These are phyloP conservation scores for Capitella teleta DNA, from an alignment of 1,140 invertebrate species.

Conservation along the genomic window DNA sequence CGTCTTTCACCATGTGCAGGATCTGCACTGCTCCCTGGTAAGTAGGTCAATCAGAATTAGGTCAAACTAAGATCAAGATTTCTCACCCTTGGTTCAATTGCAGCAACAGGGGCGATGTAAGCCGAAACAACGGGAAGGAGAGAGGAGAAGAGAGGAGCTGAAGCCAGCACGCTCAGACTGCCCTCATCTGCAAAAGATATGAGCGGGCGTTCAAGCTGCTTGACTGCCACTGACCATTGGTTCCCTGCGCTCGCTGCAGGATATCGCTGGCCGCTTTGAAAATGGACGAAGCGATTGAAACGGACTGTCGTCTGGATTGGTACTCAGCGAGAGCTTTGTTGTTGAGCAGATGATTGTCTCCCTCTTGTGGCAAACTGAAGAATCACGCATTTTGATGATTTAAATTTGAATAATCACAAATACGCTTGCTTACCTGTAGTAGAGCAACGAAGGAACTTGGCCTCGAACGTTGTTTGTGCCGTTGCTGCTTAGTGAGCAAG, in stretches of 20 bases:
- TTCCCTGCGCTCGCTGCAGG: slow-evolving; percentile 52
- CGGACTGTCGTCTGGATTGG: slow-evolving; percentile 59
- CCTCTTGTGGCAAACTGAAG: slow-evolving; percentile 52
- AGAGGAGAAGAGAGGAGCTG: slow-evolving; percentile 60
- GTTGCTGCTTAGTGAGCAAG: slow-evolving; percentile 86
- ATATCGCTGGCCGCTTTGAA: slow-evolving; percentile 61
- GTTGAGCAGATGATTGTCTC: slow-evolving; percentile 51
- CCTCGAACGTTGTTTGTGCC: slow-evolving; percentile 85
- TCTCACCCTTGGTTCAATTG: slow-evolving; percentile 64
- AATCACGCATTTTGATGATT: background rate
- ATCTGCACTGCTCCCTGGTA: slow-evolving; percentile 73
- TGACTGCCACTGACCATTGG: slow-evolving; percentile 43
- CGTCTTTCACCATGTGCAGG: slow-evolving; percentile 75
- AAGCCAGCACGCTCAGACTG: too few relatives aligned
- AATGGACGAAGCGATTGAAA: slow-evolving; percentile 60
- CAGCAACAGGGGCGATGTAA: slow-evolving; percentile 66
- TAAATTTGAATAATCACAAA: background rate
- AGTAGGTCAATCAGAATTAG: background rate
- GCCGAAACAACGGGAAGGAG: slow-evolving; percentile 67
- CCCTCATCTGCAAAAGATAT: too few relatives aligned
- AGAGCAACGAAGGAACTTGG: slow-evolving; percentile 87
- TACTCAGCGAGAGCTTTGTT: slow-evolving; percentile 57
- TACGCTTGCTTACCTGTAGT: slow-evolving; percentile 50
- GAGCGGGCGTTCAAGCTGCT: too few relatives aligned
- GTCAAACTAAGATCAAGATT: background rate